A percentile compares a stretch with the other conserved stretches of the same genome.
phyloP scores from a whole-genome alignment of 1,140 invertebrate genomes.

The Bradynema listronoti region DNA sequence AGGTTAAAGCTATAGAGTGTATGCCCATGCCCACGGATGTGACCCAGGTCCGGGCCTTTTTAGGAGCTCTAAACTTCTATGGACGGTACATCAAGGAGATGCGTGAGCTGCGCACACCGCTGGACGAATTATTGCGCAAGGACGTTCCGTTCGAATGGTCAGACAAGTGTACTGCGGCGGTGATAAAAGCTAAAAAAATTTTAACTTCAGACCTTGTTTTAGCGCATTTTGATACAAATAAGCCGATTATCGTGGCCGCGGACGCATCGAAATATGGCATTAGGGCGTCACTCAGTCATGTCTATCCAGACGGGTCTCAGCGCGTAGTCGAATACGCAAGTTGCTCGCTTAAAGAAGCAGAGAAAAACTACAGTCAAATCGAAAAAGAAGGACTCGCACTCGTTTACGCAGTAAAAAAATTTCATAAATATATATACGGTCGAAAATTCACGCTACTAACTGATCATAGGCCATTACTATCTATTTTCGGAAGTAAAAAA shows the following conservation, averaged over 20 bases:
- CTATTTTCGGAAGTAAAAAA: constrained; percentile 16
- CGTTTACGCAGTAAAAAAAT: constrained; percentile 14
- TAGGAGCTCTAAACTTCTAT: constrained; percentile 45
- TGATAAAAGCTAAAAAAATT: constrained; percentile 45
- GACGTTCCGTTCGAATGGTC: constrained; percentile 14
- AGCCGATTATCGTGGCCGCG: constrained; percentile 58
- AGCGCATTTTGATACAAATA: constrained; percentile 57
- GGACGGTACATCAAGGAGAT: constrained; percentile 22
- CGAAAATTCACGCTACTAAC: constrained; percentile 14
- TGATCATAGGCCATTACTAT: constrained; percentile 19
- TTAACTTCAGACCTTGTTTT: constrained; percentile 44
- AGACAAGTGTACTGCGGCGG: constrained; percentile 16
- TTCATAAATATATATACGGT: constrained; percentile 16
- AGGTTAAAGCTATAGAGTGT: too few species aligned
- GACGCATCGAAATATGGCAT: constrained; percentile 61
- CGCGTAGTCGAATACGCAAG: constrained; percentile 59
- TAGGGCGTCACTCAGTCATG: constrained; percentile 60
- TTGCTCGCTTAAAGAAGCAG: constrained; percentile 57
- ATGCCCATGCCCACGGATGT: too few species aligned
- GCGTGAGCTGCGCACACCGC: constrained; percentile 22
- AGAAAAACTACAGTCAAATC: constrained; percentile 61
- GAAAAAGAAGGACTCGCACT: constrained; percentile 60
- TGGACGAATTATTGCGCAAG: constrained; percentile 29
- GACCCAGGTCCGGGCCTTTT: constrained; percentile 28
- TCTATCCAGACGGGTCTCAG: constrained; percentile 53